Evolutionary conservation across 2,888 invertebrate genomes (phyloP), one percentile per base, ranked within the genome.

Genomic region (Apoda limacodes): DNA sequence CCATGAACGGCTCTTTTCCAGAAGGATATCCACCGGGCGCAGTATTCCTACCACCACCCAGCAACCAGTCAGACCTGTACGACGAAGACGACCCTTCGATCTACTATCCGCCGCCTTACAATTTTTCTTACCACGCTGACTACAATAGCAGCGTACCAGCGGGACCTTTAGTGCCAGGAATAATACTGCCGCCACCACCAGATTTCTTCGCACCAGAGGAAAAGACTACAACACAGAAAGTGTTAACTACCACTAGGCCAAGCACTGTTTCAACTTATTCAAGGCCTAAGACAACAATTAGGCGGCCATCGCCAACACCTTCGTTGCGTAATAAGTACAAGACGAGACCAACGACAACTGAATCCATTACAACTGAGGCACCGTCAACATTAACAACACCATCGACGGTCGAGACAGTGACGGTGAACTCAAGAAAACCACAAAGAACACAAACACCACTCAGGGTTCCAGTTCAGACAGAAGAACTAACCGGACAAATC

Each of bases 61-160:
- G 87, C 53, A 90, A 88, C 72, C 84, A 85, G 48, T 85, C 88
- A 39, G 90, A 90, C 58, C 85, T 88, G 46, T 88, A 90, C 75
- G 92, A 93, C 82, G 92, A 92, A 76, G 93, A 94, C 75, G 93
- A 94, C 83, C 93, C 93, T 53, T 92, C 93, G 47, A 88, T 93
- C 32, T 94, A 93, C 59, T 93, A 94, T 83, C 93, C 93, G 53
- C 93, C 93, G 56, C 92, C 93, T 9, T 94, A 94, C 82, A 93
- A 91, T 68, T 92, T 92, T 82, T 88, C 89, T 45, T 93, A 90
- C 68, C 88, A 85, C 60, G 86, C 84, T 59, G 90, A 90, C 60
- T 92, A 93, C 69, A 84, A 88, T 22, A 84, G 83, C 50, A 87
- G 85, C 26, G 92, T 93, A 19, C 88, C 90, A 23, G 90, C 93